Conservation (phyloP, 2,888 invertebrate species). For the Campoletis raptor region DNA sequence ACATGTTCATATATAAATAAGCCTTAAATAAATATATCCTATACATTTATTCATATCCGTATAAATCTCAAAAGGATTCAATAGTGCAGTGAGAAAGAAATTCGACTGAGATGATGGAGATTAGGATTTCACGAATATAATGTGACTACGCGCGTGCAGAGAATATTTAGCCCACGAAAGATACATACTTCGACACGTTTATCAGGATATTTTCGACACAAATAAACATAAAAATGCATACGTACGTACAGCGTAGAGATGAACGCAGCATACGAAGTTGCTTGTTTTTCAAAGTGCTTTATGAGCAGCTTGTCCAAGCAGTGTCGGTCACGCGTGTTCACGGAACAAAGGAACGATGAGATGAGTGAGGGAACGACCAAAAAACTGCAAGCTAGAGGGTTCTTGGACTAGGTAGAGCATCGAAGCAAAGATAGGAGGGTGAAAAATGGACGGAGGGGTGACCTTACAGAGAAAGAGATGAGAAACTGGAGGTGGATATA, state of each 20-base stretch:
- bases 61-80: slow-evolving; percentile 21
- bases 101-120: background rate
- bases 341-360: slow-evolving; percentile 54
- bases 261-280: background rate
- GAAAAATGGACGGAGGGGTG: slow-evolving; percentile 41
- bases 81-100: slow-evolving; percentile 70
- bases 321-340: slow-evolving; percentile 60
- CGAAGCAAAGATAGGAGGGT: slow-evolving; percentile 12
- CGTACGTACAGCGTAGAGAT: background rate
- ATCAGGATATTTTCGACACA: slow-evolving; percentile 1
- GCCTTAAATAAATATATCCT: slow-evolving; percentile 6
- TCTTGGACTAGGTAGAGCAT: slow-evolving; percentile 34
- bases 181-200: slow-evolving; percentile 5
- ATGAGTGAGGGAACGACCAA: slow-evolving; percentile 32
- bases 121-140: slow-evolving; percentile 37
- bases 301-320: slow-evolving; percentile 60
- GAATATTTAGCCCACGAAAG: slow-evolving; percentile 23
- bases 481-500: slow-evolving; percentile 27
- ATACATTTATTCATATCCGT: slow-evolving; percentile 3
- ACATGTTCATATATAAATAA: background rate
- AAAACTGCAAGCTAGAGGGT: slow-evolving; percentile 53
- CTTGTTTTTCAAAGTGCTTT: slow-evolving; percentile 63
- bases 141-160: slow-evolving; percentile 66
- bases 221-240: background rate
- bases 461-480: slow-evolving; percentile 17